These are phyloP conservation scores for Sebastes nivosus DNA, from an alignment of 2,797 vertebrate genomes.

Conservation along the genomic window DNA sequence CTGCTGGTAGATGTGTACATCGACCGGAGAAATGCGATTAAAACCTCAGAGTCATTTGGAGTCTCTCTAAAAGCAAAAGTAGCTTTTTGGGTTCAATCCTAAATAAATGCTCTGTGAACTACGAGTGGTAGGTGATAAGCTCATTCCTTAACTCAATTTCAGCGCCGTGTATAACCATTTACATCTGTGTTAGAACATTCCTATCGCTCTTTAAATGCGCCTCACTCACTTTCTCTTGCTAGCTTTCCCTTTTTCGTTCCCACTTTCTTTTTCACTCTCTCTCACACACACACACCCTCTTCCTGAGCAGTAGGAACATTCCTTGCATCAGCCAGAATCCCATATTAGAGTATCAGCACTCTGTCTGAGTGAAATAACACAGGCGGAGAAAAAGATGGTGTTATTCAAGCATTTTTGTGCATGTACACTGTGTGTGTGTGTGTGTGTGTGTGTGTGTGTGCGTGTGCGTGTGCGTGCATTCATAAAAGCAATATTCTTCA, in stretches of 20 bases:
- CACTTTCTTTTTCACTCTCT: background rate
- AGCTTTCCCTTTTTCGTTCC: background rate
- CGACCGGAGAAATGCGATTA: slow-evolving; percentile 9
- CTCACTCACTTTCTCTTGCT: background rate
- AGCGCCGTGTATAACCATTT: slow-evolving; percentile 6
- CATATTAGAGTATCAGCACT: slow-evolving; percentile 48
- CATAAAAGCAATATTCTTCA: background rate
- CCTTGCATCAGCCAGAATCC: slow-evolving; percentile 63
- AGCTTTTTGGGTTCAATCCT: slow-evolving; percentile 25
- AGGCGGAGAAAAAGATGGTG: slow-evolving; percentile 19
- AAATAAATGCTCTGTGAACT: slow-evolving; percentile 5
- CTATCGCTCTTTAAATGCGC: background rate
- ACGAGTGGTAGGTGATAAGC: slow-evolving; percentile 20
- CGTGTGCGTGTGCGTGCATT: background rate
- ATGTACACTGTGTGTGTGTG: background rate
- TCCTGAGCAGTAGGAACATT: slow-evolving; percentile 58
- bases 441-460: background rate
- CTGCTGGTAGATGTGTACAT: background rate
- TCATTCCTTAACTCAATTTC: slow-evolving; percentile 38
- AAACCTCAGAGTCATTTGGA: slow-evolving; percentile 1
- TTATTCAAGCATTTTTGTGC: background rate
- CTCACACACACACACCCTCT: slow-evolving; percentile 39
- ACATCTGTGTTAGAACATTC: slow-evolving; percentile 41
- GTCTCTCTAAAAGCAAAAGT: slow-evolving; percentile 21
- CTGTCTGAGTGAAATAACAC: slow-evolving; percentile 31